These are phyloP conservation scores for Rhorus exstirpatorius DNA, from an alignment of 2,888 invertebrate species.

Conservation along the genomic window DNA sequence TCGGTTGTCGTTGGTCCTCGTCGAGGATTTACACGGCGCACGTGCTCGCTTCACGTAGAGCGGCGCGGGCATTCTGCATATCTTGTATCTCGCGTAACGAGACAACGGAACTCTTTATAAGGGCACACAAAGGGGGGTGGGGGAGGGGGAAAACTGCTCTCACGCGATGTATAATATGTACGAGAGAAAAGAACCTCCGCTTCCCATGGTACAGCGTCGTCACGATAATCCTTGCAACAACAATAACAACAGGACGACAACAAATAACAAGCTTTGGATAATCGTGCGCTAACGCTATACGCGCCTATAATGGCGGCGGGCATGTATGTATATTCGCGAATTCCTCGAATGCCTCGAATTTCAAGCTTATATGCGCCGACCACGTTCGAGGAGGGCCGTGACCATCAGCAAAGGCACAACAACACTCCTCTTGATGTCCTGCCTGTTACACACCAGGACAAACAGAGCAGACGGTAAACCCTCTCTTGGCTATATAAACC, in stretches of 20 bases:
- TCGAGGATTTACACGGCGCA: constrained; percentile 81
- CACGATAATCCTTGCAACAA: constrained; percentile 34
- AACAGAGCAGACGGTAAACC: constrained; percentile 36
- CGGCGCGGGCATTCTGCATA: constrained; percentile 68
- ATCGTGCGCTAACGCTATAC: background rate
- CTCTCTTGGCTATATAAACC: background rate
- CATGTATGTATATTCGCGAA: constrained; percentile 5
- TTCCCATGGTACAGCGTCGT: constrained; percentile 16
- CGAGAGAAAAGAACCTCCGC: constrained; percentile 15
- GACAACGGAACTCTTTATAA: constrained; percentile 83
- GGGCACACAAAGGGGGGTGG: constrained; percentile 68
- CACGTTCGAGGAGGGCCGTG: constrained; percentile 37
- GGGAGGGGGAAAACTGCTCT: constrained; percentile 6
- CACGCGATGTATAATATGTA: constrained; percentile 4
- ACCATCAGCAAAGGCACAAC: constrained; percentile 10
- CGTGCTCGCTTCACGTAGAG: constrained; percentile 76
- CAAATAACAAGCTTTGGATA: constrained; percentile 14
- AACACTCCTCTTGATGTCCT: constrained; percentile 22
- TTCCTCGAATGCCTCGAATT: constrained; percentile 45
- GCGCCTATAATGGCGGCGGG: background rate
- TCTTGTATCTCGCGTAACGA: constrained; percentile 81
- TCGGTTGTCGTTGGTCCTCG: constrained; percentile 57
- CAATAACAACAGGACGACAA: constrained; percentile 35
- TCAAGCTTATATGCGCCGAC: constrained; percentile 27
- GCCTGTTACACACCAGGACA: constrained; percentile 30